Percentiles rank a stretch among this genome's conserved stretches.
These are phyloP conservation scores for Heterotis niloticus DNA, from an alignment of 2,113 vertebrate species.

Conservation along the genomic window DNA sequence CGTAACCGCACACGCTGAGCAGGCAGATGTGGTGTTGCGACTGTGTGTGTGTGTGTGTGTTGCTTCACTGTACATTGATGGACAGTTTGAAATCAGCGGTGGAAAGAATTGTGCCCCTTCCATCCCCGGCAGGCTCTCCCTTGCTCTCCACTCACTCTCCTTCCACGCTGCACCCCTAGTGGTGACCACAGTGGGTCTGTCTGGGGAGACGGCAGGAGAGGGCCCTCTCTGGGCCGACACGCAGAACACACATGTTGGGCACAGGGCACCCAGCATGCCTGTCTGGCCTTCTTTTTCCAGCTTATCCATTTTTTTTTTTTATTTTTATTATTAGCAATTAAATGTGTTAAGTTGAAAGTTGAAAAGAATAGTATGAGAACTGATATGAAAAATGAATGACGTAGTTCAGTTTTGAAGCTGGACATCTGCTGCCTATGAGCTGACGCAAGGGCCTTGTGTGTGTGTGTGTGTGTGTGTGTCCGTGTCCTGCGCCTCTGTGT, in stretches of 20 bases:
- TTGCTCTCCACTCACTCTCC: slow-evolving; percentile 22
- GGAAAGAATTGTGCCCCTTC: neutral
- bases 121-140: slow-evolving; percentile 45
- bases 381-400: neutral
- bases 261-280: neutral
- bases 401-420: too few relatives aligned
- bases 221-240: slow-evolving; percentile 61
- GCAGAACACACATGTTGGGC: neutral
- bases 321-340: neutral
- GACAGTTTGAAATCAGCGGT: neutral
- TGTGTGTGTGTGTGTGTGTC: neutral
- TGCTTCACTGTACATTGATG: neutral
- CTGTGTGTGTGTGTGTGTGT: slow-evolving; percentile 1
- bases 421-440: too few relatives aligned
- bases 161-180: slow-evolving; percentile 7
- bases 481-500: neutral
- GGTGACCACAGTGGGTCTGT: slow-evolving; percentile 31
- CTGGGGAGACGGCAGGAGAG: slow-evolving; percentile 53
- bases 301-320: slow-evolving; percentile 39
- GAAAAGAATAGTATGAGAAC: neutral
- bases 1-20: too few relatives aligned
- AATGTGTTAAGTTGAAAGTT: neutral
- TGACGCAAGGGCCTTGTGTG: too few relatives aligned
- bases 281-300: neutral
- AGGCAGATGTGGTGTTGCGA: neutral